Evolutionary conservation across 2,797 vertebrate genomes (phyloP).

Genomic region (Macropus fuliginosus): DNA sequence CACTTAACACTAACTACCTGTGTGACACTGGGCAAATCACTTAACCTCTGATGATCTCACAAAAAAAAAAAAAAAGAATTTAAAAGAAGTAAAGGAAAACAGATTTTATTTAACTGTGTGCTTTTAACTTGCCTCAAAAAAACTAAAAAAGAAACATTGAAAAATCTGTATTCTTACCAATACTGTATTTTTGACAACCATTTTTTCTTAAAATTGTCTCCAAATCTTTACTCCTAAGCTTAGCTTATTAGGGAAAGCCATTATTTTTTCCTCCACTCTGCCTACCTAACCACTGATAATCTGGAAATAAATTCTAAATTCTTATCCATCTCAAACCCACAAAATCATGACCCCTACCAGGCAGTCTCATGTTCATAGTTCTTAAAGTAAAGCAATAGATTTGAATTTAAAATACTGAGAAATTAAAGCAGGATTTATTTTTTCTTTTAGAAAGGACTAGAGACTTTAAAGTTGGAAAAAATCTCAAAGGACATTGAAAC

Average conservation of each 20-base stretch:
- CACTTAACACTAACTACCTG: no score
- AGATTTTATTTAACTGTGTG: not conserved
- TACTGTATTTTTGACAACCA: not conserved
- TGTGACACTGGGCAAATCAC: no score
- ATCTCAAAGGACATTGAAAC: not conserved
- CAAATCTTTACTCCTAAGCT: not conserved
- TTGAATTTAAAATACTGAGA: not conserved
- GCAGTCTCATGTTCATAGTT: not conserved
- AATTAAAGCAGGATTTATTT: not conserved
- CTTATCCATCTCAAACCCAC: not conserved
- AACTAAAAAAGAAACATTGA: not conserved
- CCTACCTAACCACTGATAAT: no score
- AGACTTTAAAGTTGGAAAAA: not conserved
- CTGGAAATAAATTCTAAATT: not conserved
- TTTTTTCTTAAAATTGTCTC: not conserved
- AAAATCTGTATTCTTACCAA: not conserved
- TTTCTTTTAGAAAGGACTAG: not conserved
- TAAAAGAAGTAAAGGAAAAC: no score
- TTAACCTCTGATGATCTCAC: no score
- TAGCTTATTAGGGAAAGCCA: not conserved
- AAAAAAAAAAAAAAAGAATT: no score
- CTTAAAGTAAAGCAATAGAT: not conserved
- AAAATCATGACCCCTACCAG: not conserved
- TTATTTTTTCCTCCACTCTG: not conserved
- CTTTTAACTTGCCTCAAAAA: not conserved